Base-by-base conservation (phyloP, 2,797 vertebrate species). In the Melanotaenia parkinsoni region DNA sequence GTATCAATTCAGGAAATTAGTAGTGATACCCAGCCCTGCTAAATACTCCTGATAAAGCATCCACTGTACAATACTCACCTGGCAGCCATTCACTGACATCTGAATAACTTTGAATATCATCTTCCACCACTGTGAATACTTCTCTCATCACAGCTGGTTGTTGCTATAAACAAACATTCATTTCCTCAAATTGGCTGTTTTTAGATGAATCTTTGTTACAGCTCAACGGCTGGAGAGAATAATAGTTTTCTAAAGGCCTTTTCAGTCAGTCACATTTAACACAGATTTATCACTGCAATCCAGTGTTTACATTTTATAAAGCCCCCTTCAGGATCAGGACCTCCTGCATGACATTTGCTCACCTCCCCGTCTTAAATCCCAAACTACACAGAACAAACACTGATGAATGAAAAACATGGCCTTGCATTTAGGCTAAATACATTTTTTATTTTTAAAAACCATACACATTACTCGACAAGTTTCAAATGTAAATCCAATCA, bases 361-460 rank as follows among this genome's bases (percentile, higher is more conserved):
- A 14, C 11, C 13, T 30, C 26, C 53, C 13, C 26, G 24, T 53
- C 50, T n/a, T n/a, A 22, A 50, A 50, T n/a, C 1, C 45, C 45
- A n/a, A 47, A 47, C 45, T 47, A 47, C 45, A 47, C 45, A 50
- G 20, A 50, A 20, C 16, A 16, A 45, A 20, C 18, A 8, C 1
- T 14, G 69, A 80, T 50, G 67, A 94, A 94, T 83, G 62, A 94
- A 89, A 86, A 90, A 38, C 91, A 84, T 81, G 84, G 88, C 82
- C 90, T 90, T 91, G 79, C 76, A 71, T 74, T 87, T 95, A 95
- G 92, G 93, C 94, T 95, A 95, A 95, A 95, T 95, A 95, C 89
- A 93, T 94, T 95, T 94, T 95, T 95, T 95, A 95, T 95, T 95
- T 93, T 95, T 95, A 95, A 95, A 95, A 95, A 95, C 94, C 94